Conservation (phyloP, 2,888 invertebrate species). For the Ectobius pallidus region DNA sequence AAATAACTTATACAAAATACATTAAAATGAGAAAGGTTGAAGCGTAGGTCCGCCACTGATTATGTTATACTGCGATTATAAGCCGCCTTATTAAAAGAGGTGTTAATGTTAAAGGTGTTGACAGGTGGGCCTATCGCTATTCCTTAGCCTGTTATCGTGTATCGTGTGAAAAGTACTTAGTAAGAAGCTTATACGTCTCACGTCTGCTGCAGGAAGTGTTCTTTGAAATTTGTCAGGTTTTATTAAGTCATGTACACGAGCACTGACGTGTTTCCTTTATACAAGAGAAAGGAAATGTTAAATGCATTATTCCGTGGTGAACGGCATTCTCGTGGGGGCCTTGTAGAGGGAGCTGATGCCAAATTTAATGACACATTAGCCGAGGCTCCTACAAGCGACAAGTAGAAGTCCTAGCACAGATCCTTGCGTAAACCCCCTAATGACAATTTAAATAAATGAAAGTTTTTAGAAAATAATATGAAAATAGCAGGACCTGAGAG, state of each 20-base stretch:
- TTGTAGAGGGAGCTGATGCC: background rate
- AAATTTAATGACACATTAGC: constrained; percentile 9
- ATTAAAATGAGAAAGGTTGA: too few species aligned
- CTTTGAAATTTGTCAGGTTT: constrained; percentile 26
- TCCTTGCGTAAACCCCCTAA: background rate
- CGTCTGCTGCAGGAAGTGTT: background rate
- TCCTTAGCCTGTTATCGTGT: background rate
- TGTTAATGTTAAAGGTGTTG: too few species aligned
- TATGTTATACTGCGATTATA: too few species aligned
- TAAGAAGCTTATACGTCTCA: background rate
- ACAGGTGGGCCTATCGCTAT: background rate
- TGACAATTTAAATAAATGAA: too few species aligned
- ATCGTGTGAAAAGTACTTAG: background rate
- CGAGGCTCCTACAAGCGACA: background rate
- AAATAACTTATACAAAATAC: too few species aligned
- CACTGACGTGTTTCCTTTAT: background rate
- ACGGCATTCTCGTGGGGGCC: background rate
- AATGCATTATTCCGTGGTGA: constrained; percentile 5
- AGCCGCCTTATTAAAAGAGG: background rate
- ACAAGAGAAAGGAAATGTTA: background rate
- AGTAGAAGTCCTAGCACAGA: too few species aligned
- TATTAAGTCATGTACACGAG: constrained; percentile 17
- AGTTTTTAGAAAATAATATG: too few species aligned
- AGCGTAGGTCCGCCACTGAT: too few species aligned
- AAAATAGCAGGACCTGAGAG: too few species aligned